These are phyloP conservation scores for Tapirus indicus DNA, from an alignment of 2,797 vertebrate genomes.

Conservation along the genomic window DNA sequence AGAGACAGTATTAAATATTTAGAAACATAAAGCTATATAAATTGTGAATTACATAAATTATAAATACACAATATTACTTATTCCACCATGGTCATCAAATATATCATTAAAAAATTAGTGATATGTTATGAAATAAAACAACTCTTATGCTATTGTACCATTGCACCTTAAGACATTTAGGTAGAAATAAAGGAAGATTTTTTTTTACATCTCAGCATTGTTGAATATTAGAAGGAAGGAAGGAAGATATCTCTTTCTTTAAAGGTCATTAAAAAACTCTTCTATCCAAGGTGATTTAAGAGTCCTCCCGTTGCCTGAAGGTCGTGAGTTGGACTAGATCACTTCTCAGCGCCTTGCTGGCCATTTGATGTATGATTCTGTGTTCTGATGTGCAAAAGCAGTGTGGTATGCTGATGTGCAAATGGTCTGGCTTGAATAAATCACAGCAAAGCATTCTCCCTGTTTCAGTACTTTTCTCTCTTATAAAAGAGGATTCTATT, in stretches of 20 bases:
- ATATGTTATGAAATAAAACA: neutral
- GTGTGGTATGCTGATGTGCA: conserved; percentile 41
- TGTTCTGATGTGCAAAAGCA: neutral
- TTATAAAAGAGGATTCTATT: conserved; percentile 29
- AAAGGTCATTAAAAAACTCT: neutral
- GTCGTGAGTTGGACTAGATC: neutral
- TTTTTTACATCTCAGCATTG: neutral
- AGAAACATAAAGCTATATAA: conserved; percentile 11
- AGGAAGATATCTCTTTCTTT: conserved; percentile 3
- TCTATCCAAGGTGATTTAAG: neutral
- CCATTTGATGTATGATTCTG: conserved; percentile 22
- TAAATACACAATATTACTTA: conserved; percentile 19
- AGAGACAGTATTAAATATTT: conserved; percentile 59
- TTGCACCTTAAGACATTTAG: conserved; percentile 3
- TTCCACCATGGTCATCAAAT: neutral
- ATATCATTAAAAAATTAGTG: conserved; percentile 17
- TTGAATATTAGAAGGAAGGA: conserved; percentile 14
- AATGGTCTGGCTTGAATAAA: conserved; percentile 49
- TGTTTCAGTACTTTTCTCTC: conserved; percentile 62
- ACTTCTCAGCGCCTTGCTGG: neutral
- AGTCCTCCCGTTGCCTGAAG: neutral
- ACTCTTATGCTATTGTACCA: neutral
- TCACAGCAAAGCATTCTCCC: neutral
- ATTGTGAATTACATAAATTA: neutral
- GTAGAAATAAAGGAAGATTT: neutral